Base-by-base conservation (phyloP, 2,888 invertebrate genomes). In the Aphodius sticticus region DNA sequence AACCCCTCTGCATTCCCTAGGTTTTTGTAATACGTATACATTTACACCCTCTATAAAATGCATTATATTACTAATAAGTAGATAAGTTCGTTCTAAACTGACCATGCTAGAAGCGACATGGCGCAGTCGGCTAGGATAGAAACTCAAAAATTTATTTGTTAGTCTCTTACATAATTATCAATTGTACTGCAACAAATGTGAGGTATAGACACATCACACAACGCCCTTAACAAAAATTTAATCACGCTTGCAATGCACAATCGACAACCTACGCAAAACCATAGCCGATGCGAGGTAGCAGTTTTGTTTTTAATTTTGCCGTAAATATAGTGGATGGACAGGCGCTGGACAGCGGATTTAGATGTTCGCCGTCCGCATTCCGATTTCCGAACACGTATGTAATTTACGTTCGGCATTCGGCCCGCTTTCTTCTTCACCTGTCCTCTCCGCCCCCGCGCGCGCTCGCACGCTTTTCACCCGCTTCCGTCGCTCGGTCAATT, bases 301-400 rank as follows among this genome's bases (percentile, higher is more conserved):
- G 53, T 53, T 53, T 53, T 53, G 53, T 53, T 53, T 53, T 53
- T 53, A 53, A 53, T 53, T 53, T 53, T 53, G 53, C 53, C 53
- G 53, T 53, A 53, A 53, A 53, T 53, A 53, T 53, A 53, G 53
- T 53, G 53, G 53, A 53, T 12, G 53, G 53, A 53, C 53, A 53
- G 53, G 53, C 53, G 53, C 53, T 53, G 53, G 53, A 53, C 53
- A 53, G 53, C 53, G 53, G 53, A 53, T 53, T 53, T 53, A 53
- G 53, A 53, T 53, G 53, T 53, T 53, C 53, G 53, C 9, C 53
- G 53, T 53, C 4, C 53, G 53, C 53, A 53, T 53, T 53, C 53
- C 53, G 53, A 53, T 53, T 53, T 53, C 53, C 9, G 53, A 53
- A 53, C 53, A 53, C 53, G 53, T 53, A 9, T 12, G 53, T 53